Evolutionary conservation across 92 coral and sea anemone genomes (phyloP).

Genomic region (Siderastrea siderea): DNA sequence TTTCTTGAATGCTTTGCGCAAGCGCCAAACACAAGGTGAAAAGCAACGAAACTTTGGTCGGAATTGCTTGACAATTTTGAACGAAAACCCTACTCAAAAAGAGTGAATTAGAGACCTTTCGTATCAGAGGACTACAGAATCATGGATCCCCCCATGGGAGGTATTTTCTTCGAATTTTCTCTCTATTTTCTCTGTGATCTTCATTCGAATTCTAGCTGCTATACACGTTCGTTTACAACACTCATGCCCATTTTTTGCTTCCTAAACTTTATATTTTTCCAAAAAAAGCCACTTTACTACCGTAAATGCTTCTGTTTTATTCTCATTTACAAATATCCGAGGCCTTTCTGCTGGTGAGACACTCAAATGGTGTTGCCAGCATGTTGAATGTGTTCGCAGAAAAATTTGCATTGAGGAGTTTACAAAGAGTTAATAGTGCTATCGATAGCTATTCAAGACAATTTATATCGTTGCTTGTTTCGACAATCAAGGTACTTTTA

Average conservation of each 20-base stretch:
- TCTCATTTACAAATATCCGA: background rate
- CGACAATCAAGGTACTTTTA: no score
- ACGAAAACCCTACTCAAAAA: background rate
- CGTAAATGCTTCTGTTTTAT: no score
- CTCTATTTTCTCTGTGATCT: background rate
- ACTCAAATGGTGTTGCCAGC: background rate
- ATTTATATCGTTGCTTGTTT: no score
- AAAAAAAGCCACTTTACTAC: no score
- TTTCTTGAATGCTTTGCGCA: slow-evolving; percentile 27
- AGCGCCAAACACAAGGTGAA: background rate
- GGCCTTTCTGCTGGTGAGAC: background rate
- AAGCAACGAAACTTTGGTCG: background rate
- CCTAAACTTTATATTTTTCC: background rate
- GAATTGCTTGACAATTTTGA: background rate
- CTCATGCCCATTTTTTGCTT: background rate
- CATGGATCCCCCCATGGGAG: slow-evolving; percentile 86
- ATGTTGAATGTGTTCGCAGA: background rate
- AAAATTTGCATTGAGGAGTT: background rate
- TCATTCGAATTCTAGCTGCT: background rate
- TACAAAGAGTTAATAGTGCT: background rate
- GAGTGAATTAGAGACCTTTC: background rate
- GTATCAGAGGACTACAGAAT: background rate
- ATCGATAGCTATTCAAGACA: no score
- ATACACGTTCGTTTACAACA: background rate
- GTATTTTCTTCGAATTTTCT: slow-evolving; percentile 22